Evolutionary conservation across 2,113 vertebrate species (phyloP).

Genomic region (Hirundichthys speculiger): DNA sequence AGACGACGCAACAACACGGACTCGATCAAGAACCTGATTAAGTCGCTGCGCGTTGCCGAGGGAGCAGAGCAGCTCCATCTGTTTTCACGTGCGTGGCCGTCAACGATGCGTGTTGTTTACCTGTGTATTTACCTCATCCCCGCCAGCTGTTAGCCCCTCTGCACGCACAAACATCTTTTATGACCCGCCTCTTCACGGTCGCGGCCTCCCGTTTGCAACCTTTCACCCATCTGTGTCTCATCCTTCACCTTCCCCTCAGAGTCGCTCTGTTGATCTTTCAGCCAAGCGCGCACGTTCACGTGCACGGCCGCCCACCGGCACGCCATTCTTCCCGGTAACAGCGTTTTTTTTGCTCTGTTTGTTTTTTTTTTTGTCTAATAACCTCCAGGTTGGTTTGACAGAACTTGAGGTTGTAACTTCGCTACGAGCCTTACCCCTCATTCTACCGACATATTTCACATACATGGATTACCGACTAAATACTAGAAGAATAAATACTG

Average conservation of each 20-base stretch:
- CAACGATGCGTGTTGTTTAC: not conserved
- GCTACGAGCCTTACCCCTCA: too few species aligned
- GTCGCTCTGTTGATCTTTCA: too few species aligned
- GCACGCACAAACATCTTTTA: not conserved
- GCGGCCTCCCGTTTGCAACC: not conserved
- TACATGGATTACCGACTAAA: too few species aligned
- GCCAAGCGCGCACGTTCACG: too few species aligned
- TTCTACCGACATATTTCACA: too few species aligned
- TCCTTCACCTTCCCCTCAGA: not conserved
- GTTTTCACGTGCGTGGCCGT: not conserved
- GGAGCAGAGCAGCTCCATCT: slow-evolving; percentile 1
- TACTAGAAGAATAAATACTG: too few species aligned
- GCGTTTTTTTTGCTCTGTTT: too few species aligned
- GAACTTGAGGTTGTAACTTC: too few species aligned
- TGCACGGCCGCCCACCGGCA: too few species aligned
- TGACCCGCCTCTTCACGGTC: not conserved
- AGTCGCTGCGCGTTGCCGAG: not conserved
- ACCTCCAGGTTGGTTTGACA: too few species aligned
- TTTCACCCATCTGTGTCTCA: slow-evolving; percentile 1
- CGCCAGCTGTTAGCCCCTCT: slow-evolving; percentile 7
- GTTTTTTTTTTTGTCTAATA: too few species aligned
- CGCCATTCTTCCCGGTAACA: too few species aligned
- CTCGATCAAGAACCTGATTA: slow-evolving; percentile 6
- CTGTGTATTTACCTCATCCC: not conserved
- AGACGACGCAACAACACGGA: not conserved